Percentiles rank a stretch among this genome's conserved stretches.
Conservation (phyloP, 2,888 invertebrate species). For the Mesochorus sp. region DNA sequence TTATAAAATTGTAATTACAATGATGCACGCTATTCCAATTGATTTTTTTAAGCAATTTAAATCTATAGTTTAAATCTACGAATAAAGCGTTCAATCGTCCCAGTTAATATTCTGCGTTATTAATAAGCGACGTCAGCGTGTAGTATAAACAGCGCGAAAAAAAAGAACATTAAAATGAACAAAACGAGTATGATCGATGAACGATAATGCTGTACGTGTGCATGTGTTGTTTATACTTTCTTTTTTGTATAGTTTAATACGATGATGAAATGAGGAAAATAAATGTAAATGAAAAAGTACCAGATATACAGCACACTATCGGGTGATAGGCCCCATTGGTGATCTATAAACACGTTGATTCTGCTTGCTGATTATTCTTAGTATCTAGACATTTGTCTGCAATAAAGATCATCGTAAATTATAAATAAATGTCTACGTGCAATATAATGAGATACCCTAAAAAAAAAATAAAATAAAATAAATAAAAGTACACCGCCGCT, state of each 20-base stretch:
- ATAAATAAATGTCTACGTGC: slow-evolving; percentile 55
- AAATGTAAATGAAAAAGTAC: slow-evolving; percentile 78
- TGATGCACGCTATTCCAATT: too few relatives aligned
- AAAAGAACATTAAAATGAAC: too few relatives aligned
- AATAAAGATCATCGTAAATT: slow-evolving; percentile 76
- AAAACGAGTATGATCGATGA: slow-evolving; percentile 23
- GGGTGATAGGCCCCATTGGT: slow-evolving; percentile 78
- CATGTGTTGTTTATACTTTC: slow-evolving; percentile 20
- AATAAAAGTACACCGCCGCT: slow-evolving; percentile 36
- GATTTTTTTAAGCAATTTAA: too few relatives aligned
- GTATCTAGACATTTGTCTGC: slow-evolving; percentile 80
- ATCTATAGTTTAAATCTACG: too few relatives aligned
- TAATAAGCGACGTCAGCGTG: neutral
- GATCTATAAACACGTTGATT: slow-evolving; percentile 81
- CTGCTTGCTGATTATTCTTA: slow-evolving; percentile 81
- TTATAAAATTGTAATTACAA: too few relatives aligned
- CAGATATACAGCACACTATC: slow-evolving; percentile 79
- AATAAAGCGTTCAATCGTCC: slow-evolving; percentile 21
- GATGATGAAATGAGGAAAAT: slow-evolving; percentile 75
- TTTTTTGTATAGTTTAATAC: slow-evolving; percentile 8
- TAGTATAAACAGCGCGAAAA: too few relatives aligned
- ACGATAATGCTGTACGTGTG: slow-evolving; percentile 24
- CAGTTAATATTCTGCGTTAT: neutral
- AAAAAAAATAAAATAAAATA: too few relatives aligned
- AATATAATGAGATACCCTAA: slow-evolving; percentile 23